Conservation (phyloP, 2,113 vertebrate species). For the Oostethus manadensis region DNA sequence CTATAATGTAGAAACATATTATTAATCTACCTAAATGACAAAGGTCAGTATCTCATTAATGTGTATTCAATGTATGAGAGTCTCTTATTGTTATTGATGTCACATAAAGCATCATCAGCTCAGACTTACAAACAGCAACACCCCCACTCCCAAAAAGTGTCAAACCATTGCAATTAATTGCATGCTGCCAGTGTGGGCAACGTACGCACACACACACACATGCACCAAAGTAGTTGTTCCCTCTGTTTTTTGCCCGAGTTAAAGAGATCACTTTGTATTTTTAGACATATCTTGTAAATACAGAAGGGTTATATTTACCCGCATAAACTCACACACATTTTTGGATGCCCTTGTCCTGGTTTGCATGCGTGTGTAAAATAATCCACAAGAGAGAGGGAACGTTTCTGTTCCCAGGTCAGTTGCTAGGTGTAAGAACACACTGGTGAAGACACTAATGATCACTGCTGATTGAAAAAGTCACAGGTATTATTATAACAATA, state of each 20-base stretch:
- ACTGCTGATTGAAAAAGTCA: neutral
- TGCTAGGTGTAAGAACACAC: constrained; percentile 4
- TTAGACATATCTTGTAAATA: constrained; percentile 57
- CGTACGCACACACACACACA: constrained; percentile 24
- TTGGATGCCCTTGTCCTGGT: constrained; percentile 35
- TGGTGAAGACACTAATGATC: neutral
- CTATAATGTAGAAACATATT: neutral
- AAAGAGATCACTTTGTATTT: constrained; percentile 61
- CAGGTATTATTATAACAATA: neutral
- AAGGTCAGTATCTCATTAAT: neutral
- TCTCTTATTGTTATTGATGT: neutral
- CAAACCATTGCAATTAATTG: no score
- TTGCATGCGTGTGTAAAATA: constrained; percentile 47
- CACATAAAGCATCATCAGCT: neutral
- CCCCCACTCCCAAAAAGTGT: neutral
- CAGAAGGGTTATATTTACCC: constrained; percentile 54
- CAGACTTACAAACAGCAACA: neutral
- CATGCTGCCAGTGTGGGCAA: no score
- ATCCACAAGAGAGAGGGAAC: constrained; percentile 37
- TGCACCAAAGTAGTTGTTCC: constrained; percentile 32
- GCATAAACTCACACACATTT: constrained; percentile 46
- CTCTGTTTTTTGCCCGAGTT: constrained; percentile 42
- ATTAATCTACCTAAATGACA: neutral
- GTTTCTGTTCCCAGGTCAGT: constrained; percentile 25
- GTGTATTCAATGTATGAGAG: no score